Base-by-base conservation (phyloP, 1,140 invertebrate species). In the Geopemphigus sp. region DNA sequence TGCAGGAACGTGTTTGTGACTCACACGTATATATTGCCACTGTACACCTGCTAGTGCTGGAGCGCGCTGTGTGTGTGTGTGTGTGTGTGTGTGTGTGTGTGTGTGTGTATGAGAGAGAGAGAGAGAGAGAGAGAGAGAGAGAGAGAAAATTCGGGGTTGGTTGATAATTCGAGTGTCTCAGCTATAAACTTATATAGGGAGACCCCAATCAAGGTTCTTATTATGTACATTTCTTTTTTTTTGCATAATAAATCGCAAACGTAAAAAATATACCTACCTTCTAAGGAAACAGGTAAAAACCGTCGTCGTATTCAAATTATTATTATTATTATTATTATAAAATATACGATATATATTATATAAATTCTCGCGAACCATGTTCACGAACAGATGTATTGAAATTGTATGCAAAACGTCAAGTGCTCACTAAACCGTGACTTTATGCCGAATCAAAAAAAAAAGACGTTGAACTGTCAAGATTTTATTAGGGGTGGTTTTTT, bases 381-480 rank as follows among this genome's bases (percentile, higher is more conserved):
- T 50, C 22, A n/a, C 57, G 57, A 26, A 78, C 74, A 47, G 57
- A 63, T 78, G 74, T 63, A 78, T 78, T 61, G 57, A 59, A 78
- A 78, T 63, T 47, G 74, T 78, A 78, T 78, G 57, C 74, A 78
- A 78, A 78, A 57, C 56, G 74, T 78, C 74, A 47, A 78, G 74
- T 78, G 74, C 15, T 78, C 74, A 50, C 74, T 26, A 78, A 78
- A 78, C 74, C 74, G 74, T 78, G 74, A 78, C 74, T 61, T 63
- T 78, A 5, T n/a, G 56, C 56, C 57, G 45, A 78, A 72, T 72
- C 68, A 72, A 72, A 72, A 72, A 72, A 56, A 74, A 78, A 78
- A 78, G 74, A 78, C 74, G 74, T 78, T 78, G 74, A 78, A 50
- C 74, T 47, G 74, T 78, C 74, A 78, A 78, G 74, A 78, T 47